phyloP scores from a whole-genome alignment of 2,113 vertebrate genomes.

The Gymnogyps californianus region DNA sequence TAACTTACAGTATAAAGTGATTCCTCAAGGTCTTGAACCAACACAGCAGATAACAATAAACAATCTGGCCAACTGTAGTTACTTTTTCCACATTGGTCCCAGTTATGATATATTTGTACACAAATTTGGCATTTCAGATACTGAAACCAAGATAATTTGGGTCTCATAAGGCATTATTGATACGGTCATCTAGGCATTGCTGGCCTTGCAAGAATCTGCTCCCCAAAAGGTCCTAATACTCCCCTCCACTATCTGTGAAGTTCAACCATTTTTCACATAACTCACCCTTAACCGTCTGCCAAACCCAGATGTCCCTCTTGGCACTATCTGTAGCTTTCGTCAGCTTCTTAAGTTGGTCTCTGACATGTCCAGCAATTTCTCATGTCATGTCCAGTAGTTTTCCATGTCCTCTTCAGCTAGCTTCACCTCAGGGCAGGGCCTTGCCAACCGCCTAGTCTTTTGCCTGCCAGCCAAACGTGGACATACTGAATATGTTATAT shows the following conservation, averaged over 20 bases:
- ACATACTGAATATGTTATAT: background rate
- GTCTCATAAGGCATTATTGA: background rate
- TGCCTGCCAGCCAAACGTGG: background rate
- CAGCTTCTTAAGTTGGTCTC: background rate
- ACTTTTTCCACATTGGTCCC: background rate
- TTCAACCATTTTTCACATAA: background rate
- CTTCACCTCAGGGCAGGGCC: background rate
- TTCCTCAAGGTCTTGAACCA: background rate
- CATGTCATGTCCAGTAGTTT: background rate
- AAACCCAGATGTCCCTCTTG: background rate
- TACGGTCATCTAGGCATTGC: background rate
- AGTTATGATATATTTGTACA: background rate
- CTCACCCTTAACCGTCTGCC: background rate
- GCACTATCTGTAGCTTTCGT: background rate
- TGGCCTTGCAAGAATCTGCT: background rate
- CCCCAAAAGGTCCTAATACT: background rate
- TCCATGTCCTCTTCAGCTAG: background rate
- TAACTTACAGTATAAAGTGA: background rate
- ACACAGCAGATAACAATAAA: background rate
- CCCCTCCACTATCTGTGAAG: background rate
- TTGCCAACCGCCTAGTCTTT: background rate
- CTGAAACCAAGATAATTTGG: background rate
- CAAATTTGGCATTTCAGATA: background rate
- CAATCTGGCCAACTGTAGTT: background rate
- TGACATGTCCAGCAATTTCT: background rate